These are phyloP conservation scores for Oxyura jamaicensis DNA, from an alignment of 2,113 vertebrate species.

Conservation along the genomic window DNA sequence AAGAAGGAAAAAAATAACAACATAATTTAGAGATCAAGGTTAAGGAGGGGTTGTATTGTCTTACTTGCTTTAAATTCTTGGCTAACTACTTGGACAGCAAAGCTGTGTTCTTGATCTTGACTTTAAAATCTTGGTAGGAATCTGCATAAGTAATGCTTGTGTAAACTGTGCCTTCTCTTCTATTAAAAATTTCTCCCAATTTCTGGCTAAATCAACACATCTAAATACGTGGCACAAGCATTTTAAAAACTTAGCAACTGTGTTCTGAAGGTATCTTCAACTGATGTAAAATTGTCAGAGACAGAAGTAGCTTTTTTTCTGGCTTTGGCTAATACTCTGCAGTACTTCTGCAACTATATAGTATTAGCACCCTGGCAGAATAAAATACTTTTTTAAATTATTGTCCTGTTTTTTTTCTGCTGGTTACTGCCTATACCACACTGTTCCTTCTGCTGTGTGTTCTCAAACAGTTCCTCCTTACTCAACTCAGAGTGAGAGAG, in stretches of 20 bases:
- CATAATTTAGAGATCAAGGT: not conserved
- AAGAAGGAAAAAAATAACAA: not conserved
- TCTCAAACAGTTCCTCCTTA: not conserved
- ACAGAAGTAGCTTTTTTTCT: not conserved
- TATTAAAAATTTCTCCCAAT: not conserved
- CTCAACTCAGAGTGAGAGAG: not conserved
- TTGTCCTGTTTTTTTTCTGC: not conserved
- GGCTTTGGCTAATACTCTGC: not conserved
- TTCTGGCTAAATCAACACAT: not conserved
- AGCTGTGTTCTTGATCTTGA: not conserved
- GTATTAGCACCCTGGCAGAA: not conserved
- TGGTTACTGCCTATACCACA: not conserved
- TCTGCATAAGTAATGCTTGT: not conserved
- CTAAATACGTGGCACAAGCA: not conserved
- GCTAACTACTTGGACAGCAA: constrained; percentile 5
- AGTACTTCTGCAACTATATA: not conserved
- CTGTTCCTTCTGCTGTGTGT: not conserved
- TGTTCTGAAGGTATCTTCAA: not conserved
- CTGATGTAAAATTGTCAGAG: not conserved
- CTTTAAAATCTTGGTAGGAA: constrained; percentile 1
- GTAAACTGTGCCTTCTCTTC: not conserved
- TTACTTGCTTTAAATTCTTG: constrained; percentile 14
- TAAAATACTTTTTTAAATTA: not conserved
- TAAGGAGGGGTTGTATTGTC: not conserved
- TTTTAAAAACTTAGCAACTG: not conserved